Conservation (phyloP, 2,888 invertebrate species). For the Nomada lathburiana region DNA sequence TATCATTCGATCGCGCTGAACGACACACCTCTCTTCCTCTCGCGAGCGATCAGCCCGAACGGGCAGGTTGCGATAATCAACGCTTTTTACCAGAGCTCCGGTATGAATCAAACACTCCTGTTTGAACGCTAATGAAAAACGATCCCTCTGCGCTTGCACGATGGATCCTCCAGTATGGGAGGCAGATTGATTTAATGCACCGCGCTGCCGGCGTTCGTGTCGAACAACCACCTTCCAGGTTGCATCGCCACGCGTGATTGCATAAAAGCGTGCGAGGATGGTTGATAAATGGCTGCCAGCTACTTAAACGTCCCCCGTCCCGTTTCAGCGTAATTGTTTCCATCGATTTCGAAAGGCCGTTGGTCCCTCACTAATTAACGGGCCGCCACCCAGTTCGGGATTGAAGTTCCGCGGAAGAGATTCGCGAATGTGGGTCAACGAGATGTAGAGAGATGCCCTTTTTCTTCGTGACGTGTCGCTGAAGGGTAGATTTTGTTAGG, state of each 20-base stretch:
- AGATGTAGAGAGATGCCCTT: background rate
- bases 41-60: background rate
- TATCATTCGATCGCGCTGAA: slow-evolving; percentile 27
- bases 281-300: slow-evolving; percentile 40
- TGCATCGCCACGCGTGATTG: slow-evolving; percentile 43
- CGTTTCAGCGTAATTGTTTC: slow-evolving; percentile 30
- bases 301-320: slow-evolving; percentile 21
- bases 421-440: slow-evolving; percentile 11
- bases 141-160: slow-evolving; percentile 23
- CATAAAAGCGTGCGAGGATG: slow-evolving; percentile 34
- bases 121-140: slow-evolving; percentile 53
- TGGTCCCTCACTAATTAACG: slow-evolving; percentile 29
- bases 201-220: slow-evolving; percentile 28
- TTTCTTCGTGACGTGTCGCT: background rate
- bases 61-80: slow-evolving; percentile 27
- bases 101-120: slow-evolving; percentile 38
- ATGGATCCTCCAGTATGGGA: slow-evolving; percentile 23
- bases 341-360: slow-evolving; percentile 36
- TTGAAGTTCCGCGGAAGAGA: slow-evolving; percentile 9
- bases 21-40: background rate
- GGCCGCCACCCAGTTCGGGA: background rate
- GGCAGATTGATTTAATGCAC: slow-evolving; percentile 56
- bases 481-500: background rate
- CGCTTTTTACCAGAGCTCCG: slow-evolving; percentile 27
- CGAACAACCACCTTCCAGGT: slow-evolving; percentile 23